Evolutionary conservation across 2,888 invertebrate species (phyloP), one percentile per base, ranked within the genome.

Genomic region (Xestia ashworthii): DNA sequence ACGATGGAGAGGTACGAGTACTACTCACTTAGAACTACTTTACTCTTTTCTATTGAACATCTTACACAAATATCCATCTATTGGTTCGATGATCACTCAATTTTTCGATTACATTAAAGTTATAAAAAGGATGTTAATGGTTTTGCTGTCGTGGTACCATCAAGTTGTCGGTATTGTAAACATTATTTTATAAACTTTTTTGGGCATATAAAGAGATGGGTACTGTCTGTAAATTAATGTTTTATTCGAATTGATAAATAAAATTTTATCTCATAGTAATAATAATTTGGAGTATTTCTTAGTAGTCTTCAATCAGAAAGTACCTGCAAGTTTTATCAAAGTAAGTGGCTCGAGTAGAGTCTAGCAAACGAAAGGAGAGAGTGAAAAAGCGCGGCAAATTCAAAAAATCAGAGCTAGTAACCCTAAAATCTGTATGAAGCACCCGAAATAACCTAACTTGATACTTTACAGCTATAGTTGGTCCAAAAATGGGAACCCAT

Each of bases 81-180:
- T 65, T 58, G 71, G 41, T 74, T 72, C 38, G 22, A 72, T 76
- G 69, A 81, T 80, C 62, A 70, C 64, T 86, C 68, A 86, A 74
- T 74, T 77, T 44, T 68, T 64, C 75, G 71, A 79, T 81, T 75
- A 84, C 68, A 68, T 76, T 84, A 25, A 70, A 71, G 62, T 41
- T 65, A 55, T 60, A 79, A 81, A 76, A 72, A 69, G 46, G 55
- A 44, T 74, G 44, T 19, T 72, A 80, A 82, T 81, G 58, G 64
- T 81, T 86, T 86, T 83, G 81, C 80, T 81, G 70, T n/a, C n/a
- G n/a, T n/a, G n/a, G n/a, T n/a, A n/a, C 66, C 22, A 38, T 41
- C 55, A 71, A 73, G 62, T 69, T 19, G 68, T 76, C 25, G 46
- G 48, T 67, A 74, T 75, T 50, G 48, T 67, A 65, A 72, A 71